Evolutionary conservation across 2,888 invertebrate species (phyloP).

Genomic region (Acleris emargana): DNA sequence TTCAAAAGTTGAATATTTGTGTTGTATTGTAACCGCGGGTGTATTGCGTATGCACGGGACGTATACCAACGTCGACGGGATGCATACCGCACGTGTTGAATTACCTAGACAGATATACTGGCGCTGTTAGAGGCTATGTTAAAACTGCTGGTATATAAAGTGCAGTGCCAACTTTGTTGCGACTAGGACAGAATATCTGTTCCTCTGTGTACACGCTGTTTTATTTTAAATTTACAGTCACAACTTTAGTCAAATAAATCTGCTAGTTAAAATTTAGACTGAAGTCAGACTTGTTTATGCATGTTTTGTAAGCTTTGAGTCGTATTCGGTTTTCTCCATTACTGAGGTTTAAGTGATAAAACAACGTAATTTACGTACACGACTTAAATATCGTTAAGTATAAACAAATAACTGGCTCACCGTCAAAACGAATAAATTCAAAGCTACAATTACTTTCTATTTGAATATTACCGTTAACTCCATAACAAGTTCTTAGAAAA

Average conservation of each 20-base stretch:
- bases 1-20: slow-evolving; percentile 37
- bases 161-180: not conserved
- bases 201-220: not conserved
- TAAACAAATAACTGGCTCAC: too few relatives aligned
- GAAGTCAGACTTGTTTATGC: too few relatives aligned
- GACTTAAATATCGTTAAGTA: too few relatives aligned
- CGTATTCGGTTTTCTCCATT: too few relatives aligned
- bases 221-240: not conserved
- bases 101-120: slow-evolving; percentile 49
- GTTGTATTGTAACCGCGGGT: slow-evolving; percentile 34
- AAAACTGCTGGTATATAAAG: slow-evolving; percentile 2
- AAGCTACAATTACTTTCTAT: not conserved
- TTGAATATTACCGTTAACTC: slow-evolving; percentile 11
- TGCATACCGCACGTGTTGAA: slow-evolving; percentile 47
- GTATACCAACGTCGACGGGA: slow-evolving; percentile 26
- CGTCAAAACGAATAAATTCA: not conserved
- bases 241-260: too few relatives aligned
- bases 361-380: too few relatives aligned
- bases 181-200: not conserved
- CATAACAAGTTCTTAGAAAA: slow-evolving; percentile 5
- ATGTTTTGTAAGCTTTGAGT: too few relatives aligned
- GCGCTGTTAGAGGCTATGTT: slow-evolving; percentile 14
- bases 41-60: slow-evolving; percentile 28
- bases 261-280: too few relatives aligned
- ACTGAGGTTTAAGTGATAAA: too few relatives aligned